Percentiles rank a stretch among this genome's conserved stretches.
These are phyloP conservation scores for Patella caerulea DNA, from an alignment of 2,888 invertebrate genomes.

Conservation along the genomic window DNA sequence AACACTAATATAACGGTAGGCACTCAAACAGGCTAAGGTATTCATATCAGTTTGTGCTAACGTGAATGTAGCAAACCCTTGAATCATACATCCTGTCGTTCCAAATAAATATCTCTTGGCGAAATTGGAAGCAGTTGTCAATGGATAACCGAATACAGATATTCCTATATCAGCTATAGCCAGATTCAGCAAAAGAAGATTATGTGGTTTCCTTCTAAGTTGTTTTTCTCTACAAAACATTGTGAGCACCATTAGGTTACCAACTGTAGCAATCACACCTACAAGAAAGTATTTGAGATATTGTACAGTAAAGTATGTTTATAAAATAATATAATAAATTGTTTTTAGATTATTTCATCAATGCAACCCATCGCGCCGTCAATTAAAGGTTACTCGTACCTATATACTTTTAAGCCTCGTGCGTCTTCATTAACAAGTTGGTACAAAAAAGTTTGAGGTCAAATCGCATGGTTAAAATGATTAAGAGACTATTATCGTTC, in stretches of 20 bases:
- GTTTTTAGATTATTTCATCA: too few species aligned
- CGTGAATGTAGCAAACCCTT: conserved; percentile 35
- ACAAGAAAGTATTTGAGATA: background rate
- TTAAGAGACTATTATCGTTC: too few species aligned
- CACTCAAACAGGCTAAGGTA: conserved; percentile 31
- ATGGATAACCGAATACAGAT: conserved; percentile 15
- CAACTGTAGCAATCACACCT: conserved; percentile 19
- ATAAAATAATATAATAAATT: too few species aligned
- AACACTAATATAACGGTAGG: conserved; percentile 36
- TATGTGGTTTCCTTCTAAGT: conserved; percentile 15
- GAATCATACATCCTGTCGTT: conserved; percentile 27
- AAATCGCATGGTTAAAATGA: too few species aligned
- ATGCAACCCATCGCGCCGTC: too few species aligned
- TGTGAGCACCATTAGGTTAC: conserved; percentile 12
- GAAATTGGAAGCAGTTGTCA: conserved; percentile 18
- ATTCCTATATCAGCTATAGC: conserved; percentile 17
- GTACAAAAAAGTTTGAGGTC: too few species aligned
- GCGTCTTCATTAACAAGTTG: too few species aligned
- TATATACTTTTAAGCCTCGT: too few species aligned
- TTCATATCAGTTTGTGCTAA: conserved; percentile 36
- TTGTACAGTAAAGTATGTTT: too few species aligned
- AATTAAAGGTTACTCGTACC: too few species aligned
- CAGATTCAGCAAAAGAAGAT: conserved; percentile 21
- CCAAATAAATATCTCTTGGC: conserved; percentile 17
- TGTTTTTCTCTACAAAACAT: conserved; percentile 12